phyloP scores from a whole-genome alignment of 1,140 invertebrate species.

The Drosophila funebris region DNA sequence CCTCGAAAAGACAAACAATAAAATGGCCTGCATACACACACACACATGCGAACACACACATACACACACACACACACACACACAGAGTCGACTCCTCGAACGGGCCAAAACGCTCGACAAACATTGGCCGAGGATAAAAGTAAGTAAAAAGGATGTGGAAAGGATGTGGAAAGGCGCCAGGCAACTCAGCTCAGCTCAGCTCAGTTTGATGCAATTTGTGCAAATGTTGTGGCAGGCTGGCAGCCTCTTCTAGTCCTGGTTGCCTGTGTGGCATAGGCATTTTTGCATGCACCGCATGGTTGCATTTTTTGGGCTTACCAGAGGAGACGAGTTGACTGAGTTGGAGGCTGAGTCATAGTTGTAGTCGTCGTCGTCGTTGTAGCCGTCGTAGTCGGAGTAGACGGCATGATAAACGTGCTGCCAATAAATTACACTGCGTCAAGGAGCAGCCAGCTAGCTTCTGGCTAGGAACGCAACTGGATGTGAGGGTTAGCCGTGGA shows the following conservation, averaged over 20 bases:
- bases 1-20: conserved; percentile 64
- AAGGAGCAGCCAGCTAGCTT: conserved; percentile 52
- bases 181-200: background rate
- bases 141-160: conserved; percentile 69
- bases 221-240: conserved; percentile 65
- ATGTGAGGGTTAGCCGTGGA: background rate
- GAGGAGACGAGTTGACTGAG: conserved; percentile 35
- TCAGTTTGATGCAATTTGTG: conserved; percentile 2
- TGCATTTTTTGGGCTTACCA: conserved; percentile 79
- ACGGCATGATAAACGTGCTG: conserved; percentile 81
- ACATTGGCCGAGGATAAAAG: conserved; percentile 73
- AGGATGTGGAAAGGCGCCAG: conserved; percentile 23
- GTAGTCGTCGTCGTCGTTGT: conserved; percentile 13
- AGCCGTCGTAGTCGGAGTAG: conserved; percentile 49
- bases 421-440: conserved; percentile 82
- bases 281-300: conserved; percentile 79
- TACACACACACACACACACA: background rate
- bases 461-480: background rate
- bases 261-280: conserved; percentile 63
- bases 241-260: background rate
- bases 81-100: background rate
- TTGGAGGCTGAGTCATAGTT: conserved; percentile 9
- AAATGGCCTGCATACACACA: conserved; percentile 35
- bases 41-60: background rate
- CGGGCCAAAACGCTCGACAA: conserved; percentile 71